Percentiles rank a stretch among this genome's conserved stretches.
Evolutionary conservation across 2,797 vertebrate species (phyloP).

Genomic region (Setipinna tenuifilis): DNA sequence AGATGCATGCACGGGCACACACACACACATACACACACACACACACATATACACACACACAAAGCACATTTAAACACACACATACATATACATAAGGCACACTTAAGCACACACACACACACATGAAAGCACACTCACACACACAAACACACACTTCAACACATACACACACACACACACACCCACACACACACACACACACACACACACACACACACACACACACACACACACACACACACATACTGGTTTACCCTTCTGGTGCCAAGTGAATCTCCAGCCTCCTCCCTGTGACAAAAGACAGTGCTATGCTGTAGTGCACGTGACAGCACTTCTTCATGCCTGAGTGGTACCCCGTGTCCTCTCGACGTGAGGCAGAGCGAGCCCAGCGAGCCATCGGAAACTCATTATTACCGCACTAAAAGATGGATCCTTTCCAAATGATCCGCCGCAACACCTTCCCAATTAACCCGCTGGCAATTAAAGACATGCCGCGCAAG

Average conservation of each 20-base stretch:
- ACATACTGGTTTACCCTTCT: too few species aligned
- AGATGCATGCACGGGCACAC: background rate
- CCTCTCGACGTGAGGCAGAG: slow-evolving; percentile 59
- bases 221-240: too few species aligned
- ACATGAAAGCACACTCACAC: too few species aligned
- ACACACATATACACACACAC: slow-evolving; percentile 13
- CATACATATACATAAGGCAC: too few species aligned
- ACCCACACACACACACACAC: too few species aligned
- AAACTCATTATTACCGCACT: slow-evolving; percentile 83
- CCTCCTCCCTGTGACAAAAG: too few species aligned
- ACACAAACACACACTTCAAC: too few species aligned
- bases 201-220: too few species aligned
- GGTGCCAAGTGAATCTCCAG: slow-evolving; percentile 28
- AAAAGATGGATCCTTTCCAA: slow-evolving; percentile 82
- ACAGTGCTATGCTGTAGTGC: slow-evolving; percentile 37
- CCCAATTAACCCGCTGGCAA: slow-evolving; percentile 82
- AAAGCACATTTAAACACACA: too few species aligned
- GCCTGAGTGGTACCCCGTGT: slow-evolving; percentile 47
- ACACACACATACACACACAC: slow-evolving; percentile 24
- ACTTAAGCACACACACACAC: too few species aligned
- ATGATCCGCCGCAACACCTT: slow-evolving; percentile 76
- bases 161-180: too few species aligned
- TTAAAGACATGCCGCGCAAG: slow-evolving; percentile 78
- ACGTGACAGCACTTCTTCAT: slow-evolving; percentile 38
- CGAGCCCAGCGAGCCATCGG: slow-evolving; percentile 73